Conservation (phyloP, 2,888 invertebrate species). For the Anorthoa munda region DNA sequence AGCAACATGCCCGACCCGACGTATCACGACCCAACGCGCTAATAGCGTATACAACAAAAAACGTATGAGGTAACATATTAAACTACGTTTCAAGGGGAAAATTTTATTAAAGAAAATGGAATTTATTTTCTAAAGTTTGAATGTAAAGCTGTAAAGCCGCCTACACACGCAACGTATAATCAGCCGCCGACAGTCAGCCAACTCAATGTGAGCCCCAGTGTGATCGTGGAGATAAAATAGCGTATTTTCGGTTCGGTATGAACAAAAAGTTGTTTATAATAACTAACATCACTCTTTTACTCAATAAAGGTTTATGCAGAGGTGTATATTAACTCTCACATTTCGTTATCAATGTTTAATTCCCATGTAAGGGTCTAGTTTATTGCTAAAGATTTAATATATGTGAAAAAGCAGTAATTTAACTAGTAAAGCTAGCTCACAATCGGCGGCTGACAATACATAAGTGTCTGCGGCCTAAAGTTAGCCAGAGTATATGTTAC, state of each 20-base stretch:
- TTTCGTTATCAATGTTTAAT: too few relatives aligned
- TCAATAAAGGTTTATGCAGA: too few relatives aligned
- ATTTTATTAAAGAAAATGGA: not conserved
- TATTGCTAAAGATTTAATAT: too few relatives aligned
- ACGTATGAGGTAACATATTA: slow-evolving; percentile 14
- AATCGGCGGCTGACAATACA: not conserved
- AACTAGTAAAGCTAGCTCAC: too few relatives aligned
- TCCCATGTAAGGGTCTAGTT: too few relatives aligned
- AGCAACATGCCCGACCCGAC: slow-evolving; percentile 2
- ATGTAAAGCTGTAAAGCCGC: not conserved
- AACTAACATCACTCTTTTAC: too few relatives aligned
- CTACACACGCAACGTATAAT: not conserved
- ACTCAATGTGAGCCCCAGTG: not conserved
- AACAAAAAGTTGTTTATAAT: not conserved
- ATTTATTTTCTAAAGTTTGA: slow-evolving; percentile 1
- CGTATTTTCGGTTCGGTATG: not conserved
- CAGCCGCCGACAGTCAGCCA: not conserved
- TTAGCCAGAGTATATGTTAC: not conserved
- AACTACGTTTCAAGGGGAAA: not conserved
- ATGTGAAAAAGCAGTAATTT: too few relatives aligned
- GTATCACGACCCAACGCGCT: slow-evolving; percentile 24
- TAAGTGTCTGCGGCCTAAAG: not conserved
- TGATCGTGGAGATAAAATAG: not conserved
- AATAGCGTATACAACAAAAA: slow-evolving; percentile 25
- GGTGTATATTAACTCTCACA: too few relatives aligned